Evolutionary conservation across 2,797 vertebrate genomes (phyloP).

Genomic region (Anas capensis): DNA sequence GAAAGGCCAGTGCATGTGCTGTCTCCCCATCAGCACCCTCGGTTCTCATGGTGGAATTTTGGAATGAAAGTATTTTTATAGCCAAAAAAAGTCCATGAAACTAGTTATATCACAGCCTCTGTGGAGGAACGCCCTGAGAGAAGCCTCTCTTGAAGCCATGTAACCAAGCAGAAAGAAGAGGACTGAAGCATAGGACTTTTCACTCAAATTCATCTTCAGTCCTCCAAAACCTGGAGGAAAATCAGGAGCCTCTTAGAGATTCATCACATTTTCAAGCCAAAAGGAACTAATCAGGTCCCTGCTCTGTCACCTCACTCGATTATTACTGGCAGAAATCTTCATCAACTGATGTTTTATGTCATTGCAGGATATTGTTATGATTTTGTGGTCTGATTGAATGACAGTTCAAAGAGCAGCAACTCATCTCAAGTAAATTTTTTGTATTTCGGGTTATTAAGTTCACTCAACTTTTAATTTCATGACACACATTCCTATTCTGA

Average conservation of each 20-base stretch:
- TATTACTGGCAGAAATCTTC: not conserved
- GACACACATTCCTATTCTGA: not conserved
- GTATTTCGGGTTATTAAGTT: not conserved
- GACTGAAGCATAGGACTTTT: not conserved
- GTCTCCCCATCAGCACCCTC: not conserved
- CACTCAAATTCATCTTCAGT: not conserved
- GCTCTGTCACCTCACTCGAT: not conserved
- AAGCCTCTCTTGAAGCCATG: not conserved
- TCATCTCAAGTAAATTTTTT: rapidly evolving
- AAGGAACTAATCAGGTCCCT: rapidly evolving
- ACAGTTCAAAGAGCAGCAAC: not conserved
- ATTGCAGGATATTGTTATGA: not conserved
- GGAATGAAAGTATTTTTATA: not conserved
- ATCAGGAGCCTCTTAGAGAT: not conserved
- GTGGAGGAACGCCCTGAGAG: not conserved
- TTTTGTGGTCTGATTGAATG: not conserved
- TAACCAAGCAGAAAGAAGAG: not conserved
- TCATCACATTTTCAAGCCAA: not conserved
- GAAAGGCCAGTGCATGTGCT: rapidly evolving
- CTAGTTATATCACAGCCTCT: not conserved
- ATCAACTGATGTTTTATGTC: rapidly evolving
- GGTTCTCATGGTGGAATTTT: not conserved
- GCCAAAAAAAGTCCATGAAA: not conserved
- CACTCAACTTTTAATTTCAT: not conserved
- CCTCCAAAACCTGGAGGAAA: not conserved